Base-by-base conservation (phyloP, 64 coral and sea anemone genomes). In the Montipora foliosa region DNA sequence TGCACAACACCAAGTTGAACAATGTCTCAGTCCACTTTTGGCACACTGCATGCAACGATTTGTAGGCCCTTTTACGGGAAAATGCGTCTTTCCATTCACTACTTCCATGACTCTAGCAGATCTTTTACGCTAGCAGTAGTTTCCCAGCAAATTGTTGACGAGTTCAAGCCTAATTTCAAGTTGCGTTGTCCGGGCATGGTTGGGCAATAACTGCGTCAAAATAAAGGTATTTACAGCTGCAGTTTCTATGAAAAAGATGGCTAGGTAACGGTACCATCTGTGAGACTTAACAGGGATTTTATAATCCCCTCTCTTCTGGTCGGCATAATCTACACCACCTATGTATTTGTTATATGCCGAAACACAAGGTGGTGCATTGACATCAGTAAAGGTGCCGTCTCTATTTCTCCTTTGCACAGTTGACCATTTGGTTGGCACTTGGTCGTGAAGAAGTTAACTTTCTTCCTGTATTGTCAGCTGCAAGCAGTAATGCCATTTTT, bases 191-290 rank as follows among this genome's bases (percentile, higher is more conserved):
- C n/a, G 12, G 37, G 47, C 80, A 83, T 91, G 59, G 64, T 83
- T 91, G 44, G 61, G 78, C 45, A 79, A 91, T 24, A 83, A 83
- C 14, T 83, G 58, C 90, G 79, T 81, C 21, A 91, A 75, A 83
- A 84, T 91, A 91, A 71, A 83, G 53, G 90, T 61, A 83, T 91
- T 91, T 67, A 91, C 90, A 69, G 80, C 90, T n/a, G 90, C 21
- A 49, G 90, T 91, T 83, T 91, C 90, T 66, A 83, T 82, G 44
- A 91, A 83, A 20, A 91, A 83, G 47, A 83, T 69, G 67, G 80
- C 78, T 25, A 91, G n/a, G 74, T 91, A 91, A 72, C 10, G 59
- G 47, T 91, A 91, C 90, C 62, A 91, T 74, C 68, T 47, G 79
- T n/a, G 45, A 21, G 79, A 91, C 49, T 91, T 91, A 14, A 71